Conservation (phyloP, 2,113 vertebrate species). For the Aspiorhynchus laticeps region DNA sequence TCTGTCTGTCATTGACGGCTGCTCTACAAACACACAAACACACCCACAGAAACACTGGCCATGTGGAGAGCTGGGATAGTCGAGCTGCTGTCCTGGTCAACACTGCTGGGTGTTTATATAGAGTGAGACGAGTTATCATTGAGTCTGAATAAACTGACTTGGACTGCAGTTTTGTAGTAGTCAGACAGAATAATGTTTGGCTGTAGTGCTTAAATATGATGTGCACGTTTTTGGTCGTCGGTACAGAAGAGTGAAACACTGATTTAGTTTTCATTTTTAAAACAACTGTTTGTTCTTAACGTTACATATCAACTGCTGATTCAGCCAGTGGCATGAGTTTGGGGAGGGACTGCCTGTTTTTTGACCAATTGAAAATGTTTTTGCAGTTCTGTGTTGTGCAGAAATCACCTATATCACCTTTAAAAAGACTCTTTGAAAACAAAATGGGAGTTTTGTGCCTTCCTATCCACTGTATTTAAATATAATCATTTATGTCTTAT, state of each 20-base stretch:
- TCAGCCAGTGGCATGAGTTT: neutral
- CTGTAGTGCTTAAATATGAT: neutral
- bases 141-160: slow-evolving; percentile 3
- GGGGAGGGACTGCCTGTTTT: neutral
- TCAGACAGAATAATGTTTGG: neutral
- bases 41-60: neutral
- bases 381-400: neutral
- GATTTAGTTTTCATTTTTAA: neutral
- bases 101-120: neutral
- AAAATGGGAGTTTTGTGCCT: neutral
- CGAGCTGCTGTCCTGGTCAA: neutral
- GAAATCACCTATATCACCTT: neutral
- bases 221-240: neutral
- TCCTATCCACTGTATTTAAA: neutral
- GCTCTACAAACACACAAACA: slow-evolving; percentile 20
- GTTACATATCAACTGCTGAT: neutral
- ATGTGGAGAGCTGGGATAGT: neutral
- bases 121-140: neutral
- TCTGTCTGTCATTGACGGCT: neutral
- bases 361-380: neutral
- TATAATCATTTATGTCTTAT: neutral
- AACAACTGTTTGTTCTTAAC: neutral
- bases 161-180: neutral
- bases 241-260: neutral
- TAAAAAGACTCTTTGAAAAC: no score